phyloP scores from a whole-genome alignment of 2,113 vertebrate species.

The Galbula dea region DNA sequence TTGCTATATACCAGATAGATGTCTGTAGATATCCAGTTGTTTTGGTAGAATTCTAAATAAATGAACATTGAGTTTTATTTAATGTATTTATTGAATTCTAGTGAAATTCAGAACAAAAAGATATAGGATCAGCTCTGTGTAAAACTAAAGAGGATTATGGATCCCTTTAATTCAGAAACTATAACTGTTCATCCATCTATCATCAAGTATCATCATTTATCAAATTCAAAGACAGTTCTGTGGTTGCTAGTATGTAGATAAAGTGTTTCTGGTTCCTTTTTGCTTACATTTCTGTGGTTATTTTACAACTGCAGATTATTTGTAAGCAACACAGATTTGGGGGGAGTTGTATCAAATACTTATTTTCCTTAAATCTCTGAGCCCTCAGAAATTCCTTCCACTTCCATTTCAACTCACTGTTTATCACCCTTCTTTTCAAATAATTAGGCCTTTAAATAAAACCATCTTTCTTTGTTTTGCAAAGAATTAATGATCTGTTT shows the following conservation, averaged over 20 bases:
- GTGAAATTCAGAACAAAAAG: neutral
- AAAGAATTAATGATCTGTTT: neutral
- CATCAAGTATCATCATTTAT: neutral
- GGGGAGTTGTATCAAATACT: fast-evolving
- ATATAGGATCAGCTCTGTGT: neutral
- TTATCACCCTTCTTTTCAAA: neutral
- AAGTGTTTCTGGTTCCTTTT: neutral
- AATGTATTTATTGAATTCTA: neutral
- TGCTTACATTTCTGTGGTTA: neutral
- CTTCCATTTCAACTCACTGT: neutral
- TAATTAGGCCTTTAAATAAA: neutral
- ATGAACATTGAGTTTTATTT: neutral
- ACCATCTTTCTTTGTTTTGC: neutral
- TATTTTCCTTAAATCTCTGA: neutral
- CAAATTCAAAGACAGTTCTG: neutral
- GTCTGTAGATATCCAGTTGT: neutral
- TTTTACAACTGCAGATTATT: neutral
- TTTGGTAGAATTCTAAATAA: neutral
- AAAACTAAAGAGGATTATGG: neutral
- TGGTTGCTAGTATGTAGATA: neutral
- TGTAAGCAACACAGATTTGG: neutral
- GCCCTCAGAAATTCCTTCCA: neutral
- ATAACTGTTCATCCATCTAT: neutral
- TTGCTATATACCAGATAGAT: neutral
- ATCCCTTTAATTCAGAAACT: neutral